phyloP scores from a whole-genome alignment of 2,888 invertebrate genomes.

The Ornithoptera priamus region DNA sequence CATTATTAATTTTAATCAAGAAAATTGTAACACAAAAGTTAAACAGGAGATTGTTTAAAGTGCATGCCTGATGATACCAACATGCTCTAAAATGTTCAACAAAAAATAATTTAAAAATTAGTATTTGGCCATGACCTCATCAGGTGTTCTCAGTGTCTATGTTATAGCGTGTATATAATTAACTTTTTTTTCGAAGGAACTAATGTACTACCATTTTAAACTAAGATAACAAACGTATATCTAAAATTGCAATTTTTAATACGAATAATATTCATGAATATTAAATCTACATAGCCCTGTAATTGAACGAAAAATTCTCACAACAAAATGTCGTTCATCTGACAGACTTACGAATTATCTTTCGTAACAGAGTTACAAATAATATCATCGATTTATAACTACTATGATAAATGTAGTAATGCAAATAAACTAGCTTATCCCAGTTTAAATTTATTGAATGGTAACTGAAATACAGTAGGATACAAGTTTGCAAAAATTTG shows the following conservation, averaged over 20 bases:
- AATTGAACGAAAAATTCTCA: conserved; percentile 8
- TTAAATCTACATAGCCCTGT: conserved; percentile 26
- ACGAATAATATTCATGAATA: conserved; percentile 9
- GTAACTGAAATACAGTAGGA: conserved; percentile 26
- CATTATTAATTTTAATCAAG: not conserved
- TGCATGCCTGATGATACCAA: not conserved
- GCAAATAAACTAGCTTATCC: conserved; percentile 16
- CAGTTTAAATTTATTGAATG: conserved; percentile 20
- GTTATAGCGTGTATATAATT: conserved; percentile 17
- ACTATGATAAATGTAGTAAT: conserved; percentile 3
- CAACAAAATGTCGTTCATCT: not conserved
- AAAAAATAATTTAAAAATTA: not conserved
- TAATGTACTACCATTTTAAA: conserved; percentile 18
- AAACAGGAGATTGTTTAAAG: not conserved
- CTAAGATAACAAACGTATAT: conserved; percentile 11
- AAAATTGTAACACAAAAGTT: not conserved
- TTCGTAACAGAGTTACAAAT: conserved; percentile 11
- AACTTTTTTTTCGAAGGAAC: conserved; percentile 18
- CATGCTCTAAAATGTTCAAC: not conserved
- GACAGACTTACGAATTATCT: conserved; percentile 5
- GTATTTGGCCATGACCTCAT: too few relatives aligned
- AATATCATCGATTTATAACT: conserved; percentile 27
- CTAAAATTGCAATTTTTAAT: conserved; percentile 14
- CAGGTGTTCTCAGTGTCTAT: conserved; percentile 1
- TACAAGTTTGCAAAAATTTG: conserved; percentile 5